Conservation (phyloP, 2,113 vertebrate species). For the Tauraco erythrolophus region DNA sequence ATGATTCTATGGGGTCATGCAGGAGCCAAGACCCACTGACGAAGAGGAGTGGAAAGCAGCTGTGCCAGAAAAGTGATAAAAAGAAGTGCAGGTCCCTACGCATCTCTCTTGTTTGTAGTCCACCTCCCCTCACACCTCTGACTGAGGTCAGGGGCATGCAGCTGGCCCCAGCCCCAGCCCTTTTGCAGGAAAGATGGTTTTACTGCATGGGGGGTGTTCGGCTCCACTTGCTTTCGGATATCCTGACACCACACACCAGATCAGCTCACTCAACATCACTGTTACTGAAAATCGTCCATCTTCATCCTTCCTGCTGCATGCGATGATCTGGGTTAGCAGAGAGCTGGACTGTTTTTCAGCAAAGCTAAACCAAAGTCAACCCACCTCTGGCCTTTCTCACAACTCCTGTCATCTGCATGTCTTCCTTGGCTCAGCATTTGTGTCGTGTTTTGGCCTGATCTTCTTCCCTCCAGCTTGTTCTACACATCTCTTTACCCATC, state of each 20-base stretch:
- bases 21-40: not conserved
- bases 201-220: not conserved
- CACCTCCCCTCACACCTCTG: not conserved
- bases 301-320: not conserved
- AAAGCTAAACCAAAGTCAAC: not conserved
- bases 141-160: not conserved
- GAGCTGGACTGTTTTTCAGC: not conserved
- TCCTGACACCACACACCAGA: not conserved
- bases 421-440: not conserved
- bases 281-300: not conserved
- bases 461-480: slow-evolving; percentile 8
- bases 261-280: not conserved
- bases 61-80: not conserved
- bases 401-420: not conserved
- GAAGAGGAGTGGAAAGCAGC: not conserved
- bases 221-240: not conserved
- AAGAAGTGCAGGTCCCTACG: not conserved
- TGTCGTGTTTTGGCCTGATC: not conserved
- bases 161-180: not conserved
- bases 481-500: not conserved
- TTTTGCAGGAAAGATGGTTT: not conserved
- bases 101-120: not conserved
- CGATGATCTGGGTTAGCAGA: not conserved
- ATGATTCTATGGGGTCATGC: not conserved
- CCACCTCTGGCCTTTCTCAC: not conserved